Conservation (phyloP, 2,113 vertebrate genomes). For the Labeo catla region DNA sequence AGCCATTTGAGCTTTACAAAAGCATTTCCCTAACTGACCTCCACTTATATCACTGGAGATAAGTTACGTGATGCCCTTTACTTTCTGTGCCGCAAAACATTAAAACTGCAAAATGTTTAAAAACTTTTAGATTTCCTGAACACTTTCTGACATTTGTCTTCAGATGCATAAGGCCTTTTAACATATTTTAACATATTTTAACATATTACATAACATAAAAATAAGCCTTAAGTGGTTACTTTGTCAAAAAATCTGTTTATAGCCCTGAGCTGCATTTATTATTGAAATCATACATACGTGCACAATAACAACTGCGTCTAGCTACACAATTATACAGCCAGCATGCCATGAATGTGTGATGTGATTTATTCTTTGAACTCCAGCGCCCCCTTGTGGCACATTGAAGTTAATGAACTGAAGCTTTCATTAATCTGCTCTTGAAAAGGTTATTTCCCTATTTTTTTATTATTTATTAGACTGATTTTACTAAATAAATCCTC, state of each 20-base stretch:
- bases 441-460: background rate
- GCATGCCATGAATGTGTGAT: background rate
- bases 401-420: background rate
- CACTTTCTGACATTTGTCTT: background rate
- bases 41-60: background rate
- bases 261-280: background rate
- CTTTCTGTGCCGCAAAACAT: background rate
- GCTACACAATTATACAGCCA: background rate
- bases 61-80: background rate
- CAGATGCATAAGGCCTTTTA: too few relatives aligned
- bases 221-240: background rate
- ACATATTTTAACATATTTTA: background rate
- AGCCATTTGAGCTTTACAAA: background rate
- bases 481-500: background rate
- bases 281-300: background rate
- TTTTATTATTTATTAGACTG: background rate
- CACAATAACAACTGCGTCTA: background rate
- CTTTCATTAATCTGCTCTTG: background rate
- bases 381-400: conserved; percentile 43
- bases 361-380: background rate
- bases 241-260: background rate
- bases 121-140: background rate
- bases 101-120: background rate
- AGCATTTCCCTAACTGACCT: background rate
- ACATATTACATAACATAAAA: background rate